These are phyloP conservation scores for Eospalax fontanierii DNA, from an alignment of 2,797 vertebrate species.

Conservation along the genomic window DNA sequence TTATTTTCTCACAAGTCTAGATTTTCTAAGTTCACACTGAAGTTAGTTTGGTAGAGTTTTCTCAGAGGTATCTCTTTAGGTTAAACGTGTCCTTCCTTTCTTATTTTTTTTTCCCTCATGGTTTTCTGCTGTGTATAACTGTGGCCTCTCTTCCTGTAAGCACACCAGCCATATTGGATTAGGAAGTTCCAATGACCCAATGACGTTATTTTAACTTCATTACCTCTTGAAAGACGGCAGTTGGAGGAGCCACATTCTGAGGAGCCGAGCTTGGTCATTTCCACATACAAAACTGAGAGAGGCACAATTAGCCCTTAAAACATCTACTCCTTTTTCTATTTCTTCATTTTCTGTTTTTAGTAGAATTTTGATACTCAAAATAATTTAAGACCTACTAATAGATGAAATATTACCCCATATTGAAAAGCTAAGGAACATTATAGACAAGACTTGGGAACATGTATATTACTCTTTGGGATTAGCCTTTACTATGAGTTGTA, in stretches of 20 bases:
- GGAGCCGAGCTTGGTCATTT: not conserved
- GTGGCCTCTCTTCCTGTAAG: not conserved
- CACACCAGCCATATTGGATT: not conserved
- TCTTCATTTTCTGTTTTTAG: not conserved
- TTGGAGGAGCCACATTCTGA: not conserved
- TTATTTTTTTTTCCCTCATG: not conserved
- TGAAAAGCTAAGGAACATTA: not conserved
- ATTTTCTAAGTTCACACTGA: not conserved
- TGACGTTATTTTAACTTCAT: not conserved
- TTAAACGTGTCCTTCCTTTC: not conserved
- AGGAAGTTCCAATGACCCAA: not conserved
- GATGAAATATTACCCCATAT: not conserved
- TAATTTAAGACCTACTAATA: not conserved
- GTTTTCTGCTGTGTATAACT: not conserved
- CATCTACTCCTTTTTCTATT: not conserved
- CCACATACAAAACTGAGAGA: not conserved
- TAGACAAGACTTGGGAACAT: not conserved
- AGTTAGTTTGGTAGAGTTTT: not conserved
- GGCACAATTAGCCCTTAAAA: not conserved
- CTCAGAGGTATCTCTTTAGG: not conserved
- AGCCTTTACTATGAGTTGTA: slow-evolving; percentile 28
- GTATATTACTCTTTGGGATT: not conserved
- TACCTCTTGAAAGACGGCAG: not conserved
- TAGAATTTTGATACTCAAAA: not conserved
- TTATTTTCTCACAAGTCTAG: not conserved